Conservation (phyloP, 2,888 invertebrate genomes). For the Didymodactylos carnosus region DNA sequence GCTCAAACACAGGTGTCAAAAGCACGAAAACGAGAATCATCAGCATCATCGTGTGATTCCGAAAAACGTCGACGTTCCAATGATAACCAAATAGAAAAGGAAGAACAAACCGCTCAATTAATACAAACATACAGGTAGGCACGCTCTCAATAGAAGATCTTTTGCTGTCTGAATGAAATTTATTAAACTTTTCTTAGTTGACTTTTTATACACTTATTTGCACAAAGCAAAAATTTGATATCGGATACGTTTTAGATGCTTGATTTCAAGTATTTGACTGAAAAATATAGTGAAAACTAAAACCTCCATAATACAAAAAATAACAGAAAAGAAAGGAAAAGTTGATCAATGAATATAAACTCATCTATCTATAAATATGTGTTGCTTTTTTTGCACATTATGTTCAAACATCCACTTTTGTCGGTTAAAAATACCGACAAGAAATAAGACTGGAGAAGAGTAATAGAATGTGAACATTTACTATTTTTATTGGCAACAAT, state of each 20-base stretch:
- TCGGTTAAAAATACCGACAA: too few species aligned
- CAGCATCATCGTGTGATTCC: neutral
- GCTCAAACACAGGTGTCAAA: neutral
- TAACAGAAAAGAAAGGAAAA: too few species aligned
- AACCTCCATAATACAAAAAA: too few species aligned
- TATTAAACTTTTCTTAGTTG: neutral
- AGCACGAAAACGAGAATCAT: neutral
- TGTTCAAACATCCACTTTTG: too few species aligned
- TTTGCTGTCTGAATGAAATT: neutral
- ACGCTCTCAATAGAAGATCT: neutral
- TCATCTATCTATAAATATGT: too few species aligned
- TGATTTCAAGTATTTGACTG: neutral
- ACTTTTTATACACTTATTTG: neutral
- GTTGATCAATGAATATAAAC: too few species aligned
- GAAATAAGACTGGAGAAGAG: too few species aligned
- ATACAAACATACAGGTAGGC: too few species aligned
- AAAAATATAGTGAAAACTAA: neutral
- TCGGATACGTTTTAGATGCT: neutral
- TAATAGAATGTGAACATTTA: too few species aligned
- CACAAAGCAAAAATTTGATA: neutral
- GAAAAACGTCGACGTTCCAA: neutral
- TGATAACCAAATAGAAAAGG: neutral
- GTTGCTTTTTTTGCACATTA: too few species aligned
- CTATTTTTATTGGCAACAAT: too few species aligned
- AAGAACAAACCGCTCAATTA: neutral